Evolutionary conservation across 2,888 invertebrate species (phyloP).

Genomic region (Leuctra nigra): DNA sequence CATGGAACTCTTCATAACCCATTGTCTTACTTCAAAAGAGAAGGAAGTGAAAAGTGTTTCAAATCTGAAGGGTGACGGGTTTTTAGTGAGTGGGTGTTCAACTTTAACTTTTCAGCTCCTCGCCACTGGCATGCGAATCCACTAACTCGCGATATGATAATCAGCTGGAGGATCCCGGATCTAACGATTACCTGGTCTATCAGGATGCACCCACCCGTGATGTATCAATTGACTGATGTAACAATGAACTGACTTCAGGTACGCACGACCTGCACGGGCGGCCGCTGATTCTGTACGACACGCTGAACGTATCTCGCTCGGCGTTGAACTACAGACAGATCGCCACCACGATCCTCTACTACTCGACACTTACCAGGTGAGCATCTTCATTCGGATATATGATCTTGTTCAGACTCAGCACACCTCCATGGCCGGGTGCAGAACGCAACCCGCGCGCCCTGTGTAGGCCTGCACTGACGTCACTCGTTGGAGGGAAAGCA

Average conservation of each 20-base stretch:
- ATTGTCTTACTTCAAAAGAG: too few relatives aligned
- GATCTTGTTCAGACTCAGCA: not conserved
- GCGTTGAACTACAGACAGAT: conserved; percentile 59
- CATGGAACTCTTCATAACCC: too few relatives aligned
- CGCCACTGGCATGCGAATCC: too few relatives aligned
- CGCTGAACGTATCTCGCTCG: conserved; percentile 50
- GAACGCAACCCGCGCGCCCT: too few relatives aligned
- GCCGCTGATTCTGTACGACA: conserved; percentile 59
- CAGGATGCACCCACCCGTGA: not conserved
- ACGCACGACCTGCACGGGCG: conserved; percentile 57
- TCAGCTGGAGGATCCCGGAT: not conserved
- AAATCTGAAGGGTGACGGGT: too few relatives aligned
- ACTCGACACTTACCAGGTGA: conserved; percentile 64
- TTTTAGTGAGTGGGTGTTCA: too few relatives aligned
- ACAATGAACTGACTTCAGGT: conserved; percentile 46
- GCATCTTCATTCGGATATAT: not conserved
- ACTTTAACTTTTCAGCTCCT: too few relatives aligned
- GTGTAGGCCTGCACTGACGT: too few relatives aligned
- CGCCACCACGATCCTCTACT: conserved; percentile 63
- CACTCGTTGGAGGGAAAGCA: too few relatives aligned
- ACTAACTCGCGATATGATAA: not conserved
- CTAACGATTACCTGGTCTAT: not conserved
- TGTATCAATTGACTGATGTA: too few relatives aligned
- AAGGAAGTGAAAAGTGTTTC: too few relatives aligned
- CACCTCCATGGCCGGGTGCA: too few relatives aligned